Evolutionary conservation across 1,140 invertebrate genomes (phyloP).

Genomic region (Papilio xuthus): DNA sequence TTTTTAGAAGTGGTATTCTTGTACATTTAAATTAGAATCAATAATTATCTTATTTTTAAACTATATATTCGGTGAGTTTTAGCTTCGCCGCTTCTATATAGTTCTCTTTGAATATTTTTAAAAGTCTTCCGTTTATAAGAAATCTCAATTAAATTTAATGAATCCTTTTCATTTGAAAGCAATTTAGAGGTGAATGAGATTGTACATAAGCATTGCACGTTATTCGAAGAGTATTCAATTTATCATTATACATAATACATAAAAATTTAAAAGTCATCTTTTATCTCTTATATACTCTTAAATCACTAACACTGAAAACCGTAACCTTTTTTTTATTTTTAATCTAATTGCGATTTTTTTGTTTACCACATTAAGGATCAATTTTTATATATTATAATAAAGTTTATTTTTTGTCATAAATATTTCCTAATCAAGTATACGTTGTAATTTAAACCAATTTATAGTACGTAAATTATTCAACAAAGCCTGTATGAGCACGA

Average conservation of each 20-base stretch:
- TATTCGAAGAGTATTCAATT: no score
- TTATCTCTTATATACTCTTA: no score
- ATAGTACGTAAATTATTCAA: constrained; percentile 9
- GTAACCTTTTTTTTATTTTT: no score
- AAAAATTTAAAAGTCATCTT: no score
- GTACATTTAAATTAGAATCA: no score
- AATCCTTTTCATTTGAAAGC: background rate
- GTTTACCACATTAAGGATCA: no score
- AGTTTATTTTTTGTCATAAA: background rate
- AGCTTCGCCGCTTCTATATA: background rate
- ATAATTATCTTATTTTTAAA: background rate
- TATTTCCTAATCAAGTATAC: background rate
- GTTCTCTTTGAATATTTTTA: background rate
- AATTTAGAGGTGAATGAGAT: background rate
- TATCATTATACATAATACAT: no score
- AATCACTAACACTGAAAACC: no score
- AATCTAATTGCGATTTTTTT: no score
- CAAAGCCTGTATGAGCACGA: constrained; percentile 12
- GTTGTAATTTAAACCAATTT: background rate
- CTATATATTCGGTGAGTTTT: background rate
- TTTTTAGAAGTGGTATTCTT: no score
- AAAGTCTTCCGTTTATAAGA: constrained; percentile 3
- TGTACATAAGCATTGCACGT: background rate
- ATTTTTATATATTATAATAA: background rate
- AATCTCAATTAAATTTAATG: constrained; percentile 9